phyloP scores from a whole-genome alignment of 2,888 invertebrate species.

The Cataglyphis altisquamis region DNA sequence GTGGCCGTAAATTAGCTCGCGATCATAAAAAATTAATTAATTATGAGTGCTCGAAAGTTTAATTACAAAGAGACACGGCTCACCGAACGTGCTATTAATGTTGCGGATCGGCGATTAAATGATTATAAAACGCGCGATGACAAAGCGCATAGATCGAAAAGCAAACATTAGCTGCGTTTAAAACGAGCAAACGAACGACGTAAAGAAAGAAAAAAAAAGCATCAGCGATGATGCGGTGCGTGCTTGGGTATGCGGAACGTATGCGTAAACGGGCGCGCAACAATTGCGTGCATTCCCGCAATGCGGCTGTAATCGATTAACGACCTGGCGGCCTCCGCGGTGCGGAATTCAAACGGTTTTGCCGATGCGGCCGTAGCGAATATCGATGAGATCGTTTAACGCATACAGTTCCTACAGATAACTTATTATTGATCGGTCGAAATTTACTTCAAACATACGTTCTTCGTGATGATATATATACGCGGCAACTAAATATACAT shows the following conservation, averaged over 20 bases:
- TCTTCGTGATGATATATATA: background rate
- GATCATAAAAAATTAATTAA: constrained; percentile 14
- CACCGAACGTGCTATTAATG: background rate
- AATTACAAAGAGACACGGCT: background rate
- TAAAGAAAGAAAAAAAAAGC: background rate
- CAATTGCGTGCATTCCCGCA: constrained; percentile 64
- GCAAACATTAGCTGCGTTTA: constrained; percentile 24
- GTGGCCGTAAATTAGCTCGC: constrained; percentile 1
- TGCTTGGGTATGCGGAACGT: constrained; percentile 20
- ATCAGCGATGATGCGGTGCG: background rate
- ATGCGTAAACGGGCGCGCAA: constrained; percentile 49
- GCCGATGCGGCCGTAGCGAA: constrained; percentile 31
- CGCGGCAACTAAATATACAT: constrained; percentile 26
- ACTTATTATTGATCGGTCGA: constrained; percentile 19
- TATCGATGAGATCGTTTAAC: constrained; percentile 43
- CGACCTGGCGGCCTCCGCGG: constrained; percentile 55
- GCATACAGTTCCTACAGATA: constrained; percentile 1
- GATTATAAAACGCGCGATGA: background rate
- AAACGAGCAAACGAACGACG: constrained; percentile 1
- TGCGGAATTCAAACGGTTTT: constrained; percentile 56
- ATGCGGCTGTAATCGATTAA: constrained; percentile 62
- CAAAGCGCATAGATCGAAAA: constrained; percentile 15
- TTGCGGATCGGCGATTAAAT: background rate
- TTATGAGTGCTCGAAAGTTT: background rate
- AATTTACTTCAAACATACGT: constrained; percentile 22